These are phyloP conservation scores for Hetaerina titia DNA, from an alignment of 2,888 invertebrate genomes.

Conservation along the genomic window DNA sequence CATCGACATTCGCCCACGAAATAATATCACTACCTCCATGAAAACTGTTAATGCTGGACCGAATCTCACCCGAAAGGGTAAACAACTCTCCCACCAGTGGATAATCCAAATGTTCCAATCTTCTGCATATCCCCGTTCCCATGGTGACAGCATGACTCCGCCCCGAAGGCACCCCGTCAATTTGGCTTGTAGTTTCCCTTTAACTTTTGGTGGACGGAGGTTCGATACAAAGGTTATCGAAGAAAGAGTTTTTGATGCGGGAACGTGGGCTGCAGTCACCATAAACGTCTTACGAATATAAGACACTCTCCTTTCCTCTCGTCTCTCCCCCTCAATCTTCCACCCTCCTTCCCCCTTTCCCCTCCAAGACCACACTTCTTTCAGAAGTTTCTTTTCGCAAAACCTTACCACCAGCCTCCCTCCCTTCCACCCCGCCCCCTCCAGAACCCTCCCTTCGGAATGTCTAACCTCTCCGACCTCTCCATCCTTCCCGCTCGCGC, in stretches of 20 bases:
- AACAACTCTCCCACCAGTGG: background rate
- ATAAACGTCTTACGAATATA: conserved; percentile 39
- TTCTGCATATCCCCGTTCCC: background rate
- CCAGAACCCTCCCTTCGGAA: background rate
- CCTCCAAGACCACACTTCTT: background rate
- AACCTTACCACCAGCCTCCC: background rate
- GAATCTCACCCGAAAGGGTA: background rate
- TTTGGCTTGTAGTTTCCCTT: background rate
- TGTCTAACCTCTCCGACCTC: background rate
- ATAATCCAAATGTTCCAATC: background rate
- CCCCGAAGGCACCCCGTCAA: background rate
- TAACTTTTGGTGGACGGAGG: conserved; percentile 2
- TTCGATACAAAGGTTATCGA: conserved; percentile 55
- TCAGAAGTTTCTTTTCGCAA: background rate
- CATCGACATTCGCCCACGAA: background rate
- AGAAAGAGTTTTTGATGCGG: background rate
- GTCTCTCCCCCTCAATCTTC: too few relatives aligned
- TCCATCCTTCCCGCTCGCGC: background rate
- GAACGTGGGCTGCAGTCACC: conserved; percentile 12
- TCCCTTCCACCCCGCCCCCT: background rate
- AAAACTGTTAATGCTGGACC: background rate
- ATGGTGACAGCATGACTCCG: background rate
- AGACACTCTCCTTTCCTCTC: background rate
- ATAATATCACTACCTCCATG: background rate
- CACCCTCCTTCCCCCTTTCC: background rate